These are phyloP conservation scores for Brachylomia viminalis DNA, from an alignment of 2,888 invertebrate species.

Conservation along the genomic window DNA sequence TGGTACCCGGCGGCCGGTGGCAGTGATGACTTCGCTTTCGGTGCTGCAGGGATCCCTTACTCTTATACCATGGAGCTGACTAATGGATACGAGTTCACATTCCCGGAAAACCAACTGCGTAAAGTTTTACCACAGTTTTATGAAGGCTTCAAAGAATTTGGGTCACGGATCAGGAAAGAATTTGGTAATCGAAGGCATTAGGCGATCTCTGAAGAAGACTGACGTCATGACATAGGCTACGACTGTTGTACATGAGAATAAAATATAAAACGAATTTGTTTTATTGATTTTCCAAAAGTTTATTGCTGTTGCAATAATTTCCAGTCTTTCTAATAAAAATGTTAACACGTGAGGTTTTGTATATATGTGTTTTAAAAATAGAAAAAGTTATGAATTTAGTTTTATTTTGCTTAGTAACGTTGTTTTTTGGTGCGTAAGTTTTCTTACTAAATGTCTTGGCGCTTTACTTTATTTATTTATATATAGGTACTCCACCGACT, in stretches of 20 bases:
- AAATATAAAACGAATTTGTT: slow-evolving; percentile 52
- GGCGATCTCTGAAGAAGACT: slow-evolving; percentile 48
- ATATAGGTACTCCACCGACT: no score
- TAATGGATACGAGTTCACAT: slow-evolving; percentile 91
- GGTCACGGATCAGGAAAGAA: slow-evolving; percentile 77
- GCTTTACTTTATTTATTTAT: no score
- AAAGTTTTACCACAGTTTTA: slow-evolving; percentile 81
- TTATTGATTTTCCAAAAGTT: slow-evolving; percentile 57
- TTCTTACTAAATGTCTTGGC: not conserved
- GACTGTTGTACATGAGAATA: slow-evolving; percentile 45
- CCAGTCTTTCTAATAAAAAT: slow-evolving; percentile 1
- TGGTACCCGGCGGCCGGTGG: slow-evolving; percentile 92
- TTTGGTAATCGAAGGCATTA: slow-evolving; percentile 64
- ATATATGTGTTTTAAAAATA: not conserved
- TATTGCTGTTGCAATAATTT: slow-evolving; percentile 23
- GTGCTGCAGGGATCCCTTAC: slow-evolving; percentile 87
- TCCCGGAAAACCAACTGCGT: slow-evolving; percentile 88
- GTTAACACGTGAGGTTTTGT: not conserved
- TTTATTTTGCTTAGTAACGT: slow-evolving; percentile 9
- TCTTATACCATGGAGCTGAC: slow-evolving; percentile 92
- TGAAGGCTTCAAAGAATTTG: slow-evolving; percentile 83
- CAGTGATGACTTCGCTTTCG: slow-evolving; percentile 92
- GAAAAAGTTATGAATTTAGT: slow-evolving; percentile 40
- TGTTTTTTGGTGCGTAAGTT: slow-evolving; percentile 36
- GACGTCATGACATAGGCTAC: slow-evolving; percentile 56